These are phyloP conservation scores for Lichenostomus cassidix DNA, from an alignment of 2,113 vertebrate species.

Conservation along the genomic window DNA sequence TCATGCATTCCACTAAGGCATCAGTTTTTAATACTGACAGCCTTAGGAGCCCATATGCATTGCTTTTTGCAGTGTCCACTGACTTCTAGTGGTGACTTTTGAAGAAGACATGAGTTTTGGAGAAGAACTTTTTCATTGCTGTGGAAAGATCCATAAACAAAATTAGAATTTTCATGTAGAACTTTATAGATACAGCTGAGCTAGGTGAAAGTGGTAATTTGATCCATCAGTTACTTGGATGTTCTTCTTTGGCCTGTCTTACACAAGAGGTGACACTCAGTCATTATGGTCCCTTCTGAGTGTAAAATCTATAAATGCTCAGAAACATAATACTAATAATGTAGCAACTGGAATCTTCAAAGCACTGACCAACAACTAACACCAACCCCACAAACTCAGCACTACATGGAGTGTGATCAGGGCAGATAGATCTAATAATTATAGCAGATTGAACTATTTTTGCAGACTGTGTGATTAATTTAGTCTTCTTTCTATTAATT, in stretches of 20 bases:
- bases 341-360: neutral
- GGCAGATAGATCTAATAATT: neutral
- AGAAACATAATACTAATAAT: neutral
- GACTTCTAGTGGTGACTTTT: neutral
- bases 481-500: neutral
- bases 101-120: neutral
- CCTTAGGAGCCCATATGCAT: neutral
- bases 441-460: neutral
- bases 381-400: fast-evolving
- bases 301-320: neutral
- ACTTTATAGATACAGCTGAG: neutral
- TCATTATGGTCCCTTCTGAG: neutral
- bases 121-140: neutral
- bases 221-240: neutral
- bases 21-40: neutral
- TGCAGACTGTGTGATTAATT: neutral
- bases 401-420: neutral
- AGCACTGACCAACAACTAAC: neutral
- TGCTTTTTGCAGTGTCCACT: neutral
- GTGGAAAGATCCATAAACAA: neutral
- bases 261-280: neutral
- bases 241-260: neutral
- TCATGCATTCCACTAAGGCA: neutral
- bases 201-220: neutral
- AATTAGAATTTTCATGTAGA: neutral